Percentiles rank a stretch among this genome's conserved stretches.
These are phyloP conservation scores for Botia kubotai DNA, from an alignment of 2,797 vertebrate species.

Conservation along the genomic window DNA sequence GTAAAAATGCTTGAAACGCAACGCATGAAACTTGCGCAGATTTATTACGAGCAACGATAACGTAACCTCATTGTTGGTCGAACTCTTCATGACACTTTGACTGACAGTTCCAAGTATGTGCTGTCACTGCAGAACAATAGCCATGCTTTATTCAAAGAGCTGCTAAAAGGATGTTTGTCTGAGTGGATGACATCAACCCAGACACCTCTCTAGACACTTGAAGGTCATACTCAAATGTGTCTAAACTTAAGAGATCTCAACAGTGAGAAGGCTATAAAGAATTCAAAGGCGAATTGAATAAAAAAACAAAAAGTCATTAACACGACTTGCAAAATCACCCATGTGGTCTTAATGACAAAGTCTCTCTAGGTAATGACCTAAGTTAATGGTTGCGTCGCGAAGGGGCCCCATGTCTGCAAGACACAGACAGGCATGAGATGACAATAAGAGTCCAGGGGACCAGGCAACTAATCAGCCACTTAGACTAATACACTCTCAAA, in stretches of 20 bases:
- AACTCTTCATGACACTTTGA: conserved; percentile 35
- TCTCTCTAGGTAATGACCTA: conserved; percentile 63
- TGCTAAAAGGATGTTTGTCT: conserved; percentile 44
- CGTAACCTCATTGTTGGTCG: conserved; percentile 10
- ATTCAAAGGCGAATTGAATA: conserved; percentile 17
- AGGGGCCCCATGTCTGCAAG: conserved; percentile 62
- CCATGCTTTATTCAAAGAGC: conserved; percentile 47
- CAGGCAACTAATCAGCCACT: conserved; percentile 47
- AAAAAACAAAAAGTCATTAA: conserved; percentile 48
- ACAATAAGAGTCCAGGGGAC: conserved; percentile 53
- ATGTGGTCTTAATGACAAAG: conserved; percentile 63
- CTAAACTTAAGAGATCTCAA: conserved; percentile 8
- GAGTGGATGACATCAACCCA: conserved; percentile 43
- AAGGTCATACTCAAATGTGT: conserved; percentile 11
- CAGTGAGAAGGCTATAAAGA: background rate
- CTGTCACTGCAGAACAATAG: conserved; percentile 53
- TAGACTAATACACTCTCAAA: conserved; percentile 25
- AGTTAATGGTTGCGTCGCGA: conserved; percentile 59
- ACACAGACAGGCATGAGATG: conserved; percentile 52
- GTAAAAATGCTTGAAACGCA: conserved; percentile 60
- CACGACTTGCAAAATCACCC: conserved; percentile 46
- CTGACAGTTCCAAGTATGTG: conserved; percentile 58
- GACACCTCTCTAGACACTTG: conserved; percentile 43
- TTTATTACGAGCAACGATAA: conserved; percentile 41
- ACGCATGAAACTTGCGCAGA: conserved; percentile 28